These are phyloP conservation scores for Sardinella longiceps DNA, from an alignment of 2,797 vertebrate species.

Conservation along the genomic window DNA sequence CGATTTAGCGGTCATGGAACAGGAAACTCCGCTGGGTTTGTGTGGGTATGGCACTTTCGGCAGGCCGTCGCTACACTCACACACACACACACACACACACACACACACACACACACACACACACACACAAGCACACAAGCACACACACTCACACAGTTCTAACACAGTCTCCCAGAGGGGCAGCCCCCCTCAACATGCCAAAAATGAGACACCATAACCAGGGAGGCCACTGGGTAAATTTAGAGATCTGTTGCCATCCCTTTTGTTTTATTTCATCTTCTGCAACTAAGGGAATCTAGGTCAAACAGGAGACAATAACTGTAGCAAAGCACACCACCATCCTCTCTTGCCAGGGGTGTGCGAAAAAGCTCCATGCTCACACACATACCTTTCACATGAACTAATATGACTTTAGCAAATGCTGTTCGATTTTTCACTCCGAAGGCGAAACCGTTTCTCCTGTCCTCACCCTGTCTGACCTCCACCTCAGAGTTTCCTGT, in stretches of 20 bases:
- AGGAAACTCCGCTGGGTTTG: constrained; percentile 63
- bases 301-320: constrained; percentile 44
- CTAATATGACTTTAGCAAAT: constrained; percentile 37
- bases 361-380: neutral
- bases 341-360: neutral
- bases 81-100: constrained; percentile 12
- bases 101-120: constrained; percentile 51
- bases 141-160: constrained; percentile 30
- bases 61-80: neutral
- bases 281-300: constrained; percentile 42
- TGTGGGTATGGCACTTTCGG: constrained; percentile 45
- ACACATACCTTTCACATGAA: constrained; percentile 41
- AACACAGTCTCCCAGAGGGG: constrained; percentile 48
- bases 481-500: constrained; percentile 35
- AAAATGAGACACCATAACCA: constrained; percentile 51
- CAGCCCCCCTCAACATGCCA: constrained; percentile 57
- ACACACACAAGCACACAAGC: neutral
- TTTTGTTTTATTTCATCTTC: constrained; percentile 31
- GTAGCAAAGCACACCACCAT: neutral
- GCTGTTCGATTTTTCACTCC: constrained; percentile 27
- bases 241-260: constrained; percentile 27
- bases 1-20: constrained; percentile 68
- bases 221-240: constrained; percentile 55
- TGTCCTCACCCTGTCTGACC: constrained; percentile 19
- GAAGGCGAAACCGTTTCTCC: neutral